These are phyloP conservation scores for Dryobota labecula DNA, from an alignment of 2,888 invertebrate genomes.

Conservation along the genomic window DNA sequence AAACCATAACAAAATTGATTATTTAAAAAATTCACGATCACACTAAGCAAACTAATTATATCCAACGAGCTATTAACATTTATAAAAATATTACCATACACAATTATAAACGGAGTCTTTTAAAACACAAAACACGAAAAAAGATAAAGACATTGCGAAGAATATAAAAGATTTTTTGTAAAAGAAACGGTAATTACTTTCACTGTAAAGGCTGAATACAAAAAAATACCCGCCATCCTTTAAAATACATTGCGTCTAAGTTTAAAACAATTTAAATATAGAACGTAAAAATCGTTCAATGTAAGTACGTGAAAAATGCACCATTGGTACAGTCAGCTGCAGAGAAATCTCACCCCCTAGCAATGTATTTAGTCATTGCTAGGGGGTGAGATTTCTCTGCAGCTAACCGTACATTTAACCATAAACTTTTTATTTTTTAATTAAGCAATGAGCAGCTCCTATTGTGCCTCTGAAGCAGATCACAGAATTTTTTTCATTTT, in stretches of 20 bases:
- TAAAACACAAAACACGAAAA: slow-evolving; percentile 24
- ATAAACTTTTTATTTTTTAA: slow-evolving; percentile 33
- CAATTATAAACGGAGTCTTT: neutral
- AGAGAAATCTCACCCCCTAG: no score
- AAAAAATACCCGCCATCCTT: neutral
- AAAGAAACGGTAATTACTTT: slow-evolving; percentile 47
- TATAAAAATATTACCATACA: neutral
- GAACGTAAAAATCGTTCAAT: neutral
- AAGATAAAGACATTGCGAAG: slow-evolving; percentile 35
- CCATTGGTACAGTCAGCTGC: neutral
- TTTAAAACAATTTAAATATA: neutral
- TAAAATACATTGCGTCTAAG: slow-evolving; percentile 2
- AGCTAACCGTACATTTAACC: no score
- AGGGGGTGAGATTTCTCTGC: no score
- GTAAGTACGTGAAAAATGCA: neutral
- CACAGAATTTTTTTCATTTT: slow-evolving; percentile 30
- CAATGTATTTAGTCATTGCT: no score
- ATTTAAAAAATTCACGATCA: no score
- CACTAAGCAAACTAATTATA: no score
- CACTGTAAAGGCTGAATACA: slow-evolving; percentile 7
- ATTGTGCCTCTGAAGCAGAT: slow-evolving; percentile 25
- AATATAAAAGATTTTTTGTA: slow-evolving; percentile 44
- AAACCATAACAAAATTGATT: no score
- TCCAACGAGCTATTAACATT: no score
- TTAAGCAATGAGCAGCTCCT: slow-evolving; percentile 2